A percentile compares a stretch with the other conserved stretches of the same genome.
Evolutionary conservation across 2,888 invertebrate genomes (phyloP).

Genomic region (Lithodes maja): DNA sequence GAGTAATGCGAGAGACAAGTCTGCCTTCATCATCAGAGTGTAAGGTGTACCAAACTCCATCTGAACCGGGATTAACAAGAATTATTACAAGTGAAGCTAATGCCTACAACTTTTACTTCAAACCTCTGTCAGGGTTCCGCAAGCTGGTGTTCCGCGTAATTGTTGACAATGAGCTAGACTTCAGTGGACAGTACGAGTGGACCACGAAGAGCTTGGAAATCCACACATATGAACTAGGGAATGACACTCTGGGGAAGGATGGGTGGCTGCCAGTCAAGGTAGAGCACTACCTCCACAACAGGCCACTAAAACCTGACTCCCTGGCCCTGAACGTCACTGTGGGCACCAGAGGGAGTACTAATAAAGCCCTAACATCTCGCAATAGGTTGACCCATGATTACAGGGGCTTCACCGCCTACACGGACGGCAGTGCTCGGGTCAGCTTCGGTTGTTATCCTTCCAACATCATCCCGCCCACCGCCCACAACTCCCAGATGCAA

Average conservation of each 20-base stretch:
- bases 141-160: constrained; percentile 29
- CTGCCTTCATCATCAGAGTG: not conserved
- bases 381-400: constrained; percentile 37
- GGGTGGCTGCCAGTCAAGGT: constrained; percentile 25
- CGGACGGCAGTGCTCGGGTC: constrained; percentile 14
- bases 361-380: not conserved
- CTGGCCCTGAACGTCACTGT: constrained; percentile 32
- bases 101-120: constrained; percentile 35
- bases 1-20: not conserved
- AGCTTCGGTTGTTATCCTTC: constrained; percentile 13
- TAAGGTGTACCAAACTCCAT: not conserved
- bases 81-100: not conserved
- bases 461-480: not conserved
- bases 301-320: not conserved
- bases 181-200: constrained; percentile 1
- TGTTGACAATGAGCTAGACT: constrained; percentile 22
- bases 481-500: too few relatives aligned
- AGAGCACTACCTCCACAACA: constrained; percentile 1
- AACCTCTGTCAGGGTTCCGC: constrained; percentile 34
- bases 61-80: not conserved
- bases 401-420: constrained; percentile 26
- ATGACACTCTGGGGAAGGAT: not conserved
- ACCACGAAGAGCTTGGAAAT: not conserved
- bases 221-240: not conserved
- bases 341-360: not conserved